These are phyloP conservation scores for Acleris laterana DNA, from an alignment of 2,888 invertebrate species.

Conservation along the genomic window DNA sequence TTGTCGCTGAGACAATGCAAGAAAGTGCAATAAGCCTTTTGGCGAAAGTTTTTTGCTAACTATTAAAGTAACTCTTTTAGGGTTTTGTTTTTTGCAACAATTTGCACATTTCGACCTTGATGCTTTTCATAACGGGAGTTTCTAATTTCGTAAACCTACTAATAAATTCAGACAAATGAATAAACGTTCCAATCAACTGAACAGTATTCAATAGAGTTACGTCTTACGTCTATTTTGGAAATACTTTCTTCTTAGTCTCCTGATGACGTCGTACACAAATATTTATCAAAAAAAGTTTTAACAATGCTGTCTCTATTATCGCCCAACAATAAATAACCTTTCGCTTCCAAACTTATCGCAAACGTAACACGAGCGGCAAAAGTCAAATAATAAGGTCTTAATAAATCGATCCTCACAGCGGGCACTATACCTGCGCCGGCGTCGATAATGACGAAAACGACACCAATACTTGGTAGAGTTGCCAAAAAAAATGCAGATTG, in stretches of 20 bases:
- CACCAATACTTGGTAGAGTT: slow-evolving; percentile 24
- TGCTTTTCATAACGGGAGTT: slow-evolving; percentile 1
- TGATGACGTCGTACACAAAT: neutral
- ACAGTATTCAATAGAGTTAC: neutral
- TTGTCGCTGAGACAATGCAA: slow-evolving; percentile 46
- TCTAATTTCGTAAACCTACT: neutral
- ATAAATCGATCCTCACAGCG: slow-evolving; percentile 71
- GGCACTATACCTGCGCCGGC: slow-evolving; percentile 60
- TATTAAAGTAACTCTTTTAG: slow-evolving; percentile 33
- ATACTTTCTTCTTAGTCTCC: neutral
- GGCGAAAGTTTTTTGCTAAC: slow-evolving; percentile 30
- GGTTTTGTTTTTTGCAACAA: slow-evolving; percentile 6
- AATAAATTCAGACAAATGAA: neutral
- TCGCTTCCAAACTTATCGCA: slow-evolving; percentile 31
- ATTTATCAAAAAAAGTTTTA: neutral
- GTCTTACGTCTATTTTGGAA: neutral
- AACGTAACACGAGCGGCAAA: slow-evolving; percentile 44
- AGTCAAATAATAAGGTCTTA: slow-evolving; percentile 43
- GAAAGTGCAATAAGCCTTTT: slow-evolving; percentile 36
- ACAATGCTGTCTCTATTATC: slow-evolving; percentile 3
- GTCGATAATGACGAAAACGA: slow-evolving; percentile 51
- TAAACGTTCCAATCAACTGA: neutral
- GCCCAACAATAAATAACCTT: slow-evolving; percentile 21
- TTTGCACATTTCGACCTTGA: slow-evolving; percentile 7
- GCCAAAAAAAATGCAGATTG: slow-evolving; percentile 55